These are phyloP conservation scores for Rhopalosiphum maidis DNA, from an alignment of 1,140 invertebrate genomes.

Conservation along the genomic window DNA sequence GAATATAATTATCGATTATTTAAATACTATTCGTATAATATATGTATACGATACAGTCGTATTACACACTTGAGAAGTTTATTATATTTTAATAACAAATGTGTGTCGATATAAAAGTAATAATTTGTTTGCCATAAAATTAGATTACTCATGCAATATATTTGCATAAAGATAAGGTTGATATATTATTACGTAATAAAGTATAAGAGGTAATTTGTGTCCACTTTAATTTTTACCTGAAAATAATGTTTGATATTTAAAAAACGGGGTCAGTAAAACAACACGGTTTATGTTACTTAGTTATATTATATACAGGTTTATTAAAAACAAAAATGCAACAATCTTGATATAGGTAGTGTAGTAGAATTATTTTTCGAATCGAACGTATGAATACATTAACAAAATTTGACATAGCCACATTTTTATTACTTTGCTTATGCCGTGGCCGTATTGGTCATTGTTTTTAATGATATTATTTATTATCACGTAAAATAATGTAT, in stretches of 20 bases:
- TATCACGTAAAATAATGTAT: not conserved
- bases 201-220: conserved; percentile 21
- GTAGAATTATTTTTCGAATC: not conserved
- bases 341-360: not conserved
- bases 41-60: not conserved
- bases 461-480: conserved; percentile 19
- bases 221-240: conserved; percentile 11
- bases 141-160: conserved; percentile 24
- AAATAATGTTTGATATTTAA: conserved; percentile 35
- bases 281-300: not conserved
- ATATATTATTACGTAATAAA: conserved; percentile 19
- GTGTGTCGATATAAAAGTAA: conserved; percentile 33
- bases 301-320: not conserved
- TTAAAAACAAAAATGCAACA: not conserved
- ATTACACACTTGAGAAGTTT: not conserved
- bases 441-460: not conserved
- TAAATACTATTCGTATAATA: not conserved
- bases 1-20: conserved; percentile 16
- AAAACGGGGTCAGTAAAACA: conserved; percentile 25
- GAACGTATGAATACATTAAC: not conserved
- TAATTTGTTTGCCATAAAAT: conserved; percentile 50
- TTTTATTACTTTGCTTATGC: not conserved
- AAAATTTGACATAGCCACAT: not conserved
- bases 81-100: conserved; percentile 3
- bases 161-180: conserved; percentile 41